These are phyloP conservation scores for Rhinoraja longicauda DNA, from an alignment of 2,797 vertebrate genomes.

Conservation along the genomic window DNA sequence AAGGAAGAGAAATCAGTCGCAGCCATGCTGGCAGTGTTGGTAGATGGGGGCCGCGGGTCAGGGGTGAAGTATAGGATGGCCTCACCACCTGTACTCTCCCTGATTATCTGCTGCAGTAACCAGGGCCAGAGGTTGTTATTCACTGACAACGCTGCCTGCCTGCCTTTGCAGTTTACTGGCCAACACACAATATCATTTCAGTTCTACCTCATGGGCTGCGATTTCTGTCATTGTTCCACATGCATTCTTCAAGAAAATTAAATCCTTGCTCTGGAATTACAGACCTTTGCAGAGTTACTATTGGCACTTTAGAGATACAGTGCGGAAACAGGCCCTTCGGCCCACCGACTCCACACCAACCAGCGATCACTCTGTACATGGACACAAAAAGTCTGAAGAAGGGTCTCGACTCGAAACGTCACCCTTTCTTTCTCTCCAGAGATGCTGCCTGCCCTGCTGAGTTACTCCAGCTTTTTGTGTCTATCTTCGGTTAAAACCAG, in stretches of 20 bases:
- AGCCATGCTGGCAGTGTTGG: too few relatives aligned
- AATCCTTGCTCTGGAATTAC: not conserved
- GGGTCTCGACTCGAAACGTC: too few relatives aligned
- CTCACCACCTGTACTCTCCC: not conserved
- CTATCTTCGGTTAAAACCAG: too few relatives aligned
- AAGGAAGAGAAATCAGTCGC: not conserved
- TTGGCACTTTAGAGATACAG: not conserved
- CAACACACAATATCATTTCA: not conserved
- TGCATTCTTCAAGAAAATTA: not conserved
- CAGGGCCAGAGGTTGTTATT: not conserved
- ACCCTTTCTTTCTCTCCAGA: too few relatives aligned
- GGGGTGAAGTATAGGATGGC: not conserved
- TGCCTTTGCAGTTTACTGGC: not conserved
- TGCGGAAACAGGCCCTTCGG: too few relatives aligned
- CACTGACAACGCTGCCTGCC: not conserved
- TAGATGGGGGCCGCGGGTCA: not conserved
- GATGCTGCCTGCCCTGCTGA: too few relatives aligned
- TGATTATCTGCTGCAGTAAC: not conserved
- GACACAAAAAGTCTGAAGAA: too few relatives aligned
- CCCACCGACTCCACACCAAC: too few relatives aligned
- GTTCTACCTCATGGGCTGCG: not conserved
- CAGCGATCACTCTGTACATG: too few relatives aligned
- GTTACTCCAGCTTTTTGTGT: too few relatives aligned
- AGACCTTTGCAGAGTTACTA: slow-evolving; percentile 11
- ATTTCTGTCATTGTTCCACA: not conserved